Base-by-base conservation (phyloP, 30 jellyfish, hydroid and myxozoan genomes). In the Phacellophora camtschatica region DNA sequence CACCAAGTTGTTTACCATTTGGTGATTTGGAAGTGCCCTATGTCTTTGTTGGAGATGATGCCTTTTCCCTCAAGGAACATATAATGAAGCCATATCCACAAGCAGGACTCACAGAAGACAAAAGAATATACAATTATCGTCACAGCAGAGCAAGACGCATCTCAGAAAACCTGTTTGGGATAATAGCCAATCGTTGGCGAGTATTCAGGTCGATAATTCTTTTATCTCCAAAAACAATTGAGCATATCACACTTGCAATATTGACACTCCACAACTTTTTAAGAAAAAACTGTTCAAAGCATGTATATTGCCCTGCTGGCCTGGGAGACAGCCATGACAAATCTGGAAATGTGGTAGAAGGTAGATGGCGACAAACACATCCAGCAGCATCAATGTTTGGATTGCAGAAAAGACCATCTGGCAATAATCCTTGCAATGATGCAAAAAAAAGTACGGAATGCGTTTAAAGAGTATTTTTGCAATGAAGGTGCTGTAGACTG, bases 31-130 rank as follows among this genome's bases (percentile, higher is more conserved):
- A 56, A 49, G 76, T 84, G 18, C 90, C 84, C 24, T 58, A 78
- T 49, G 95, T 87, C 37, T 66, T 87, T 78, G 55, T 67, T 55
- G 76, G 89, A 11, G 95, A 87, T 62, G 96, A 75, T 86, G 96
- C 93, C 30, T 86, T 86, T 77, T 87, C 87, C 15, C 73, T 86
- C 41, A 64, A 54, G 28, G 48, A 36, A 32, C 39, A 48, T 39
- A 16, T 86, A 49, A 87, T 54, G 94, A 86, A 77, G 78, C 92
- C 94, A 15, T 86, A 12, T 66, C 88, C 95, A 35, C 95, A 87
- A 70, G 29, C 48, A 18, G 82, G 79, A n/a, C 32, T 87, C 65
- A 72, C 89, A 13, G 71, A 23, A 0, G 96, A 75, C 28, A 79
- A 66, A 66, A 81, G 87, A 18, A 32, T 72, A 19, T 84, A 71